Percentiles rank a stretch among this genome's conserved stretches.
Evolutionary conservation across 2,888 invertebrate genomes (phyloP).

Genomic region (Cataglyphis rosenhaueri): DNA sequence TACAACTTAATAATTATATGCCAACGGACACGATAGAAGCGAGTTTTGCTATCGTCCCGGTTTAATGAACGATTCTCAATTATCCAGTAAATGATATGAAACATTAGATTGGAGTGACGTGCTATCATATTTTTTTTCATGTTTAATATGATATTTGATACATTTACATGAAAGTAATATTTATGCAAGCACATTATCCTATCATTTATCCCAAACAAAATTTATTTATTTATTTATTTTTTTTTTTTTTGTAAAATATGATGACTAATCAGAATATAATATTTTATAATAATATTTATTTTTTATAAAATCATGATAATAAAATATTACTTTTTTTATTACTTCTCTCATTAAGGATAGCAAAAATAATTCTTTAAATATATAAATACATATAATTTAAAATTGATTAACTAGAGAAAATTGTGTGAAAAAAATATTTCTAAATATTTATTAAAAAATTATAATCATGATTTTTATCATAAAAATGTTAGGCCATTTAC

Average conservation of each 20-base stretch:
- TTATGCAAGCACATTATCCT: neutral
- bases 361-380: neutral
- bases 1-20: slow-evolving; percentile 51
- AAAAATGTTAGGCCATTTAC: neutral
- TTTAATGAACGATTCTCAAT: slow-evolving; percentile 44
- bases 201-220: neutral
- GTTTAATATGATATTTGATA: slow-evolving; percentile 21
- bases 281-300: neutral
- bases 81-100: slow-evolving; percentile 42
- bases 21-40: slow-evolving; percentile 42
- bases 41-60: slow-evolving; percentile 35
- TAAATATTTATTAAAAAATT: neutral
- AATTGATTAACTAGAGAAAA: neutral
- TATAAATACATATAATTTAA: neutral
- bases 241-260: neutral
- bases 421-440: neutral
- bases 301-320: neutral
- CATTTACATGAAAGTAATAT: slow-evolving; percentile 7
- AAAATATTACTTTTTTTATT: neutral
- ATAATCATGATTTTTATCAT: neutral
- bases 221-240: neutral
- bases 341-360: neutral
- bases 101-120: slow-evolving; percentile 28
- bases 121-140: slow-evolving; percentile 46
- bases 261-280: neutral